These are phyloP conservation scores for Poeciliopsis prolifica DNA, from an alignment of 2,113 vertebrate species.

Conservation along the genomic window DNA sequence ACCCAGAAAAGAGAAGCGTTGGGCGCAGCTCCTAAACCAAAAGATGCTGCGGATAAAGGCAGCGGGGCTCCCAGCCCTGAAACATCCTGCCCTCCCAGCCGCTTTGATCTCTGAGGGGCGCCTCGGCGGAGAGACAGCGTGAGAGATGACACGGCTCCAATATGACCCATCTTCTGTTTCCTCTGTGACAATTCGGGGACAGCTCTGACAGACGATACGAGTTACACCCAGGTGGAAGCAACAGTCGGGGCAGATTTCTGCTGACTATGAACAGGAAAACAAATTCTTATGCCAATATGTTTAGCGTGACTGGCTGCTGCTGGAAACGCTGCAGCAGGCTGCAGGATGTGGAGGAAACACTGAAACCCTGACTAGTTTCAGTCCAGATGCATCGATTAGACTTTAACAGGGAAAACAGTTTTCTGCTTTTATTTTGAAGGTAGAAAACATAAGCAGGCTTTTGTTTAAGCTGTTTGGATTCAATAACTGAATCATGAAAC, in stretches of 20 bases:
- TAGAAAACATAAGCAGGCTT: not conserved
- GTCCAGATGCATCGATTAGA: not conserved
- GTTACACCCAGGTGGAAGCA: constrained; percentile 61
- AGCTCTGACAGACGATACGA: constrained; percentile 54
- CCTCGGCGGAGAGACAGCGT: constrained; percentile 32
- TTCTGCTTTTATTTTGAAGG: not conserved
- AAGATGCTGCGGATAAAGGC: constrained; percentile 26
- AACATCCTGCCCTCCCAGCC: constrained; percentile 25
- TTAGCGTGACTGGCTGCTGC: not conserved
- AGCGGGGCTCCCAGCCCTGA: constrained; percentile 3
- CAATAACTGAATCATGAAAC: not conserved
- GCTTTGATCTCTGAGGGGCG: constrained; percentile 47
- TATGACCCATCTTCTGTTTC: constrained; percentile 47
- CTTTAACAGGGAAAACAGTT: not conserved
- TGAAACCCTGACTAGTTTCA: not conserved
- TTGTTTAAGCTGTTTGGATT: not conserved
- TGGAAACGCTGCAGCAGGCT: constrained; percentile 16
- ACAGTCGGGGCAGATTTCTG: constrained; percentile 50
- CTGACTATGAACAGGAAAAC: constrained; percentile 21
- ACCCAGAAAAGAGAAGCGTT: constrained; percentile 1
- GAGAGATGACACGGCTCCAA: constrained; percentile 24
- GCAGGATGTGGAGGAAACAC: not conserved
- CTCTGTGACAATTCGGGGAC: constrained; percentile 49
- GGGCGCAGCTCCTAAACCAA: constrained; percentile 14
- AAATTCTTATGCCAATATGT: constrained; percentile 13